Base-by-base conservation (phyloP, 2,797 vertebrate genomes). In the Eutrigla gurnardus region DNA sequence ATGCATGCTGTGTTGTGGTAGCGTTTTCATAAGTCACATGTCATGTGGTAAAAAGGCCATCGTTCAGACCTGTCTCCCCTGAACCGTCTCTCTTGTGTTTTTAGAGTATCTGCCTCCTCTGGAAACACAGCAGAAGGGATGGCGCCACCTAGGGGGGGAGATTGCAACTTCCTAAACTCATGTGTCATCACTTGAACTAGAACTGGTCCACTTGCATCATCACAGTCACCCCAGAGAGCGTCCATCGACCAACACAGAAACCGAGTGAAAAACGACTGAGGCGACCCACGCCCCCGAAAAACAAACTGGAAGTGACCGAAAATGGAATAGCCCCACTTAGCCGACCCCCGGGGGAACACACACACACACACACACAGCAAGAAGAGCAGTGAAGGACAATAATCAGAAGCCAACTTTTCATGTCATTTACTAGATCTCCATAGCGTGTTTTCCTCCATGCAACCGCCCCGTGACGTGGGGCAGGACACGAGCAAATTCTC, bases 21-120 rank as follows among this genome's bases (percentile, higher is more conserved):
- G 42, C 7, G 7, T 73, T 71, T 65, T 66, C 17, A 14, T 40
- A 18, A 64, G 47, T 65, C 62, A 54, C 79, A 69, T 85, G 25
- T 67, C 5, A 6, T 72, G 39, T 10, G 1, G 7, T n/a, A 32
- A 10, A 53, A 45, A 33, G 25, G 25, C 54, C 1, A 39, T 78
- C 62, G 66, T 62, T 85, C 54, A 67, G 68, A 66, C 33, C 68
- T 72, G 54, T 67, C 50, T n/a, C 25, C 57, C 65, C 47, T 83
- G 63, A 80, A 66, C 65, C 2, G 0, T 87, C 49, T 91, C 70
- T 81, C 59, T 91, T 91, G 68, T 90, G 62, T 88, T 96, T 25
- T n/a, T 93, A 99, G 97, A 98, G 92, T 93, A 94, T 94, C 94
- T 97, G 93, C 93, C 97, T 90, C 95, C 95, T 89, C 93, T 96